These are phyloP conservation scores for Origma solitaria DNA, from an alignment of 2,113 vertebrate species.

Conservation along the genomic window DNA sequence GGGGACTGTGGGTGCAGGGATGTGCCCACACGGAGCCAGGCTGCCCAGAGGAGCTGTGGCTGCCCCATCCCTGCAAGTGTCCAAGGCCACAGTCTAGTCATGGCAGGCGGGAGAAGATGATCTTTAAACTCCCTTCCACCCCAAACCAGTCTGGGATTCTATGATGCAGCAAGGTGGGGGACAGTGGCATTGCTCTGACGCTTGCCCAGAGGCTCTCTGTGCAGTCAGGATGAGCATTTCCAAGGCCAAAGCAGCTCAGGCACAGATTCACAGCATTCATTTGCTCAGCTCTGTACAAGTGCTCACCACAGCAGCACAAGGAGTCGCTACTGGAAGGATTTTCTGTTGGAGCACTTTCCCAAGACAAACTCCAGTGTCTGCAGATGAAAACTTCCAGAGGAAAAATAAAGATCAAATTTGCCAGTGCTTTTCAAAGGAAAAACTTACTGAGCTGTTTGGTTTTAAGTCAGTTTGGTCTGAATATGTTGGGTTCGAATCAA, in stretches of 20 bases:
- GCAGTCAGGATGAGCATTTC: neutral
- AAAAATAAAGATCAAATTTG: neutral
- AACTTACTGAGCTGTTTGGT: neutral
- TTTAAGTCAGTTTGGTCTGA: neutral
- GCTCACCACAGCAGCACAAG: neutral
- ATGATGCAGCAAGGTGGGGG: neutral
- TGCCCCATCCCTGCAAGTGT: neutral
- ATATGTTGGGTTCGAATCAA: neutral
- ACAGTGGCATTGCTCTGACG: neutral
- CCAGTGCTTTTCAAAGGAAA: neutral
- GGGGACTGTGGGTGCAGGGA: neutral
- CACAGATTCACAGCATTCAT: neutral
- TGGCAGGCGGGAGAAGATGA: neutral
- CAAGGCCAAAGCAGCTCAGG: neutral
- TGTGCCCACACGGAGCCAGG: neutral
- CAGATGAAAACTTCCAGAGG: neutral
- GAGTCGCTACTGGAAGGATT: neutral
- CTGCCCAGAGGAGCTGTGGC: neutral
- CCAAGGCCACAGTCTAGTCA: neutral
- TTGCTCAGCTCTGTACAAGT: neutral
- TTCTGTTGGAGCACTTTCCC: neutral
- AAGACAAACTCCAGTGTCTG: neutral
- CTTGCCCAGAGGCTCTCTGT: rapidly evolving
- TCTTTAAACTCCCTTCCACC: neutral
- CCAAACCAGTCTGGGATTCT: neutral